Percentiles rank a stretch among this genome's conserved stretches.
Conservation (phyloP, 2,888 invertebrate genomes). For the Idaea biselata region DNA sequence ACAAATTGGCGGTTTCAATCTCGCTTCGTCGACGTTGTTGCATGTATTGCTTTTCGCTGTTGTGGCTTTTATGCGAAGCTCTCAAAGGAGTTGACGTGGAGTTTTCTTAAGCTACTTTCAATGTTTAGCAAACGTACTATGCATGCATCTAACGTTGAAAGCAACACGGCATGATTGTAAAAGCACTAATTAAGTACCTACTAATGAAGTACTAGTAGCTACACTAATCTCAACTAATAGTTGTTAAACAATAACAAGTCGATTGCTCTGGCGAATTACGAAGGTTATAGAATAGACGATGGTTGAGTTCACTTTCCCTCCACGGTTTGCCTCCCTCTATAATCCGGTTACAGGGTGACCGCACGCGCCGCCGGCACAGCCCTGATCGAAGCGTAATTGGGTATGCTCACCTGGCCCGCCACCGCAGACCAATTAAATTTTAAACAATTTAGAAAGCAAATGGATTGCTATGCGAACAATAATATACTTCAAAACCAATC, state of each 20-base stretch:
- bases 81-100: background rate
- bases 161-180: conserved; percentile 6
- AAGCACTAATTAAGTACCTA: conserved; percentile 5
- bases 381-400: conserved; percentile 74
- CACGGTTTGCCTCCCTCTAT: conserved; percentile 34
- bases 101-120: background rate
- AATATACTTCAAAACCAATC: background rate
- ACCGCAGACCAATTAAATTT: conserved; percentile 40
- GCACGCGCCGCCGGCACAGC: conserved; percentile 54
- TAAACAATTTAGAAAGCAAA: conserved; percentile 7
- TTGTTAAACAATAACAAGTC: too few relatives aligned
- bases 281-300: background rate
- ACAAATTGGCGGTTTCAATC: conserved; percentile 28
- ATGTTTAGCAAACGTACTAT: background rate
- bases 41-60: conserved; percentile 11
- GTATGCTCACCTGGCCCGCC: conserved; percentile 55
- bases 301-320: background rate
- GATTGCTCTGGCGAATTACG: background rate
- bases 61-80: conserved; percentile 2
- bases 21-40: conserved; percentile 15
- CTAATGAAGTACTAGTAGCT: too few relatives aligned
- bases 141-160: conserved; percentile 12
- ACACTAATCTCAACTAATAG: too few relatives aligned
- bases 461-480: background rate
- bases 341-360: conserved; percentile 67